Base-by-base conservation (phyloP, 2,797 vertebrate species). In the Odontamblyopus lacepedii region DNA sequence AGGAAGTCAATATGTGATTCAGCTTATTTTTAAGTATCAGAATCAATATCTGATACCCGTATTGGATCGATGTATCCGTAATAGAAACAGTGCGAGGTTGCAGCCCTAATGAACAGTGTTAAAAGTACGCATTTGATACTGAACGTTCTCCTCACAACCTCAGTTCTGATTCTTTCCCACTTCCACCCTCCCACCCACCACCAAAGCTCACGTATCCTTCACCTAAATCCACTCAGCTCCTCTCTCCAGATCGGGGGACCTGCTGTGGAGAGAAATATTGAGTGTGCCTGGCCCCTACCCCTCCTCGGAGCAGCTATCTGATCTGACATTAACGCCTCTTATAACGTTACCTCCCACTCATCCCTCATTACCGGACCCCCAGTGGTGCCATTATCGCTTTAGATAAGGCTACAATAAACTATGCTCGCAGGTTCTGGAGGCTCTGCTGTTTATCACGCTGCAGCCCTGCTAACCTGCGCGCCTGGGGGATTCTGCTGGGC, bases 391-490 rank as follows among this genome's bases (percentile, higher is more conserved):
- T 85, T 85, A 85, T 85, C 77, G 73, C 81, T 81, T 80, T 71
- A 86, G 83, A 87, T 89, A 85, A 83, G 76, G 78, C 71, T 77
- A 84, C 78, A 82, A 83, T 82, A 84, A 87, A 89, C 76, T 79
- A 78, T 77, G 74, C 59, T 84, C 74, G 32, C 63, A 15, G 63
- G 67, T 76, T 78, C 78, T 50, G 30, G 80, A 59, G 69, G 70
- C 77, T 78, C 60, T 48, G 53, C 76, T 75, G 80, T 71, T 83
- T 82, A 83, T 86, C 81, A 72, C 71, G 74, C 69, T 71, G 55
- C 61, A 67, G 64, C 71, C 63, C 38, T 63, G 44, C 18, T 12
- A 35, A 18, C 61, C 61, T 32, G 76, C 77, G 50, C 69, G 70
- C 63, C 30, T 7, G 5, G 23, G 61, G 51, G 77, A 71, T 51